These are phyloP conservation scores for Tachysurus vachellii DNA, from an alignment of 2,113 vertebrate species.

Conservation along the genomic window DNA sequence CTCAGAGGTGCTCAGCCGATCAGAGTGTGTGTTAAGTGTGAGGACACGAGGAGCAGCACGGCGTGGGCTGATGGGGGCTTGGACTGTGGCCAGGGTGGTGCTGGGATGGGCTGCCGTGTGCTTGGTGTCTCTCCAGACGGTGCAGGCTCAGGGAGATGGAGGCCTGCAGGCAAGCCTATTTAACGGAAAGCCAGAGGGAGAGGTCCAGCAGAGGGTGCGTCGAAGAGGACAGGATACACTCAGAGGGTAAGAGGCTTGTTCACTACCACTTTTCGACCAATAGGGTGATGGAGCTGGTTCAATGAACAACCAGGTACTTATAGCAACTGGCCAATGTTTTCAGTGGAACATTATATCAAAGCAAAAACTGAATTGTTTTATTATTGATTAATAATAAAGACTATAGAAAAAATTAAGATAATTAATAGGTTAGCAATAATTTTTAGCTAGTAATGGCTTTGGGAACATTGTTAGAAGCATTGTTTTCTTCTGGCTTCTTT, in stretches of 20 bases:
- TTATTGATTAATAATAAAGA: too few species aligned
- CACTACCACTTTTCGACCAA: not conserved
- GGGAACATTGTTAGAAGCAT: too few species aligned
- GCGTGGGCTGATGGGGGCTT: slow-evolving; percentile 72
- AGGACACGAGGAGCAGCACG: slow-evolving; percentile 55
- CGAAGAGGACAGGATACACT: slow-evolving; percentile 83
- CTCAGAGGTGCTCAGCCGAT: slow-evolving; percentile 54
- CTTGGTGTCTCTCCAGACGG: slow-evolving; percentile 57
- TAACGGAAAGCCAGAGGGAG: slow-evolving; percentile 71
- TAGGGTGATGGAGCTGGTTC: not conserved
- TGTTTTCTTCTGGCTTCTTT: too few species aligned
- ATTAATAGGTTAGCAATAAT: too few species aligned
- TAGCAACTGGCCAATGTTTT: too few species aligned
- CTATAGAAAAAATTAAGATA: too few species aligned
- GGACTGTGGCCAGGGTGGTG: slow-evolving; percentile 77
- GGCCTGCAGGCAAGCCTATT: slow-evolving; percentile 77
- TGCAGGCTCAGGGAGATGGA: slow-evolving; percentile 69
- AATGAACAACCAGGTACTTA: not conserved
- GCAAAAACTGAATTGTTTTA: too few species aligned
- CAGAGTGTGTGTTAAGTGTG: slow-evolving; percentile 25
- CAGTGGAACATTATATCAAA: too few species aligned
- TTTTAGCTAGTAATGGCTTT: too few species aligned
- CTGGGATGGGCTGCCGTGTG: slow-evolving; percentile 79
- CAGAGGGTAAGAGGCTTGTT: slow-evolving; percentile 78
- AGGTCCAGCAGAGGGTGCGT: slow-evolving; percentile 73